Conservation (phyloP, 2,888 invertebrate species). For the Lottia scabra region DNA sequence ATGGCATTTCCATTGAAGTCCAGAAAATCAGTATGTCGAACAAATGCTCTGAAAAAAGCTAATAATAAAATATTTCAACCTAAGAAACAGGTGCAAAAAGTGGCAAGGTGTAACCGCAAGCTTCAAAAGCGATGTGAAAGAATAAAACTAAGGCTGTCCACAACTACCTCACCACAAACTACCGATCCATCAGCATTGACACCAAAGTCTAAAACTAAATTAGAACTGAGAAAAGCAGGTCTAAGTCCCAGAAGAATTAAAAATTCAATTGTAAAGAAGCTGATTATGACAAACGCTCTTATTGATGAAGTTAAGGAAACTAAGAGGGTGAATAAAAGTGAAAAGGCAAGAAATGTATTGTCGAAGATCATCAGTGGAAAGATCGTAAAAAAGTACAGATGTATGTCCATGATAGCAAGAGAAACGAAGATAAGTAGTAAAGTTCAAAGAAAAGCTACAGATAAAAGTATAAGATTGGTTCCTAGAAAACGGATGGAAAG, state of each 20-base stretch:
- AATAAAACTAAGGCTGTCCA: background rate
- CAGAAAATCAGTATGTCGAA: background rate
- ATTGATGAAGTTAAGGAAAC: background rate
- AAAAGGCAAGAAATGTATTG: background rate
- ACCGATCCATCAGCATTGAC: background rate
- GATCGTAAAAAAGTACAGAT: slow-evolving; percentile 8
- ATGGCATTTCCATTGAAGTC: slow-evolving; percentile 7
- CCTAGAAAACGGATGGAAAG: background rate
- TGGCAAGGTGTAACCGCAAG: background rate
- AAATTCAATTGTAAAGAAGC: slow-evolving; percentile 5
- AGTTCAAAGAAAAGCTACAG: background rate
- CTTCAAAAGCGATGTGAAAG: background rate
- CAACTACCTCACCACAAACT: background rate
- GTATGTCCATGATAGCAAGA: background rate
- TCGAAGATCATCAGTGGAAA: background rate
- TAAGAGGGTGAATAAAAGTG: background rate
- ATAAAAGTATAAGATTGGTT: background rate
- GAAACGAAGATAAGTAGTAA: background rate
- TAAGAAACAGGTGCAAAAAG: slow-evolving; percentile 1
- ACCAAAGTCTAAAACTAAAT: slow-evolving; percentile 11
- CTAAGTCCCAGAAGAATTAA: slow-evolving; percentile 15
- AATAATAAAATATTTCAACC: slow-evolving; percentile 4
- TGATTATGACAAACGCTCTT: slow-evolving; percentile 6
- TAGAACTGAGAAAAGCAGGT: background rate
- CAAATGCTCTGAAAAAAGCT: slow-evolving; percentile 11